These are phyloP conservation scores for Argyra leucocephala DNA, from an alignment of 2,888 invertebrate species.

Conservation along the genomic window DNA sequence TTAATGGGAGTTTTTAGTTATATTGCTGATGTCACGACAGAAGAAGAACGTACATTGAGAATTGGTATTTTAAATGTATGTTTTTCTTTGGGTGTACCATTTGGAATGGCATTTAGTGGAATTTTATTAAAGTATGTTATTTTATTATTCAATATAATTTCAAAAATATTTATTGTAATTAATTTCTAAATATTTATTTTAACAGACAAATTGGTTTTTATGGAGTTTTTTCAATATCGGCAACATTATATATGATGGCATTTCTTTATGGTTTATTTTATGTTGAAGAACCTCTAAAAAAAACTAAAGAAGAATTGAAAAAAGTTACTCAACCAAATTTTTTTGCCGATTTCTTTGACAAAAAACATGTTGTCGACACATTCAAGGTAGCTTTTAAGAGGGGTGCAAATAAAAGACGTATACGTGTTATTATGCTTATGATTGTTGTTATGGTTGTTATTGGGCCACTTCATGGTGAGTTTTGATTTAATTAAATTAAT, in stretches of 20 bases:
- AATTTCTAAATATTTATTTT: background rate
- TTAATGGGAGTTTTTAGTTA: slow-evolving; percentile 85
- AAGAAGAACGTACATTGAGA: slow-evolving; percentile 71
- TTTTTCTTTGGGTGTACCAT: slow-evolving; percentile 76
- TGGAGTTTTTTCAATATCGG: slow-evolving; percentile 70
- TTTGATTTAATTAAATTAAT: too few relatives aligned
- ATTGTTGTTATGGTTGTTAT: slow-evolving; percentile 75
- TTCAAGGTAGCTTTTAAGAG: slow-evolving; percentile 69
- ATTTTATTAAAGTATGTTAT: slow-evolving; percentile 51
- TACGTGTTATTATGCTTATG: slow-evolving; percentile 67
- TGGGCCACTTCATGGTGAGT: slow-evolving; percentile 74
- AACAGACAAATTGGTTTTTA: slow-evolving; percentile 62
- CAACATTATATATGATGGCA: slow-evolving; percentile 61
- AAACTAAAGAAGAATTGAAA: slow-evolving; percentile 30
- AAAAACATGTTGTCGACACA: slow-evolving; percentile 65
- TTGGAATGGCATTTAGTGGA: slow-evolving; percentile 82
- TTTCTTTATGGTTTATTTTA: slow-evolving; percentile 64
- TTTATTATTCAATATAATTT: slow-evolving; percentile 9
- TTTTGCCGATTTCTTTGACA: slow-evolving; percentile 60
- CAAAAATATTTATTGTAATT: background rate
- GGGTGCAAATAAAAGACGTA: slow-evolving; percentile 63
- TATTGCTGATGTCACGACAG: slow-evolving; percentile 75
- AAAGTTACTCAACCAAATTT: slow-evolving; percentile 32
- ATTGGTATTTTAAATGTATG: slow-evolving; percentile 84
- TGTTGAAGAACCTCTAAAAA: slow-evolving; percentile 52